These are phyloP conservation scores for Uropetala carovei DNA, from an alignment of 2,888 invertebrate genomes.

Conservation along the genomic window DNA sequence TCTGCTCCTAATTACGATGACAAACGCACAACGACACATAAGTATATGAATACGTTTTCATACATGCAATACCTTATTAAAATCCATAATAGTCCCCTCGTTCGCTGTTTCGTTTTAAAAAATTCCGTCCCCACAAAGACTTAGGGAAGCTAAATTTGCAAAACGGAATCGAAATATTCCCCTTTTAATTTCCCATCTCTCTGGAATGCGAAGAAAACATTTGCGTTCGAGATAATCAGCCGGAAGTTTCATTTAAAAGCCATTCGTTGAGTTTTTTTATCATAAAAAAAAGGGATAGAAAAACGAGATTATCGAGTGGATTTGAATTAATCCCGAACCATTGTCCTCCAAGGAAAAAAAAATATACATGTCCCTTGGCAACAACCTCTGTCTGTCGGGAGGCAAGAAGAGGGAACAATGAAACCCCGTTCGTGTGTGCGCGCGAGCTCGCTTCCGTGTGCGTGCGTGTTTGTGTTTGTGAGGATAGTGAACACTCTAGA, in stretches of 20 bases:
- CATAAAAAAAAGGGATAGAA: background rate
- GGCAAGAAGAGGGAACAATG: background rate
- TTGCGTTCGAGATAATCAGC: background rate
- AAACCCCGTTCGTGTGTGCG: background rate
- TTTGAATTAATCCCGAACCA: background rate
- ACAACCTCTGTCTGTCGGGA: background rate
- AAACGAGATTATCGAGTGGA: constrained; percentile 4
- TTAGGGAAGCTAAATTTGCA: background rate
- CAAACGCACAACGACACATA: too few relatives aligned
- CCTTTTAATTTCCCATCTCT: background rate
- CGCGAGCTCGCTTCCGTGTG: background rate
- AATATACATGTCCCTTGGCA: background rate
- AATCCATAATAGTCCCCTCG: too few relatives aligned
- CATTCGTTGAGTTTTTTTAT: background rate
- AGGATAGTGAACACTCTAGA: background rate
- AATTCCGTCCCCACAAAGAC: background rate
- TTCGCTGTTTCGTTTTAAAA: too few relatives aligned
- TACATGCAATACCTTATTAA: too few relatives aligned
- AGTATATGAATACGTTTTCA: too few relatives aligned
- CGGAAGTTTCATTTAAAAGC: background rate
- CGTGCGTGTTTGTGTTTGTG: too few relatives aligned
- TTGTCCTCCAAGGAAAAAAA: background rate
- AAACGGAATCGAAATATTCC: background rate
- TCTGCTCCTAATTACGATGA: too few relatives aligned
- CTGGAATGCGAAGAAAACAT: background rate